Evolutionary conservation across 2,888 invertebrate species (phyloP), one percentile per base, ranked within the genome.

Genomic region (Tenthredo distinguenda): DNA sequence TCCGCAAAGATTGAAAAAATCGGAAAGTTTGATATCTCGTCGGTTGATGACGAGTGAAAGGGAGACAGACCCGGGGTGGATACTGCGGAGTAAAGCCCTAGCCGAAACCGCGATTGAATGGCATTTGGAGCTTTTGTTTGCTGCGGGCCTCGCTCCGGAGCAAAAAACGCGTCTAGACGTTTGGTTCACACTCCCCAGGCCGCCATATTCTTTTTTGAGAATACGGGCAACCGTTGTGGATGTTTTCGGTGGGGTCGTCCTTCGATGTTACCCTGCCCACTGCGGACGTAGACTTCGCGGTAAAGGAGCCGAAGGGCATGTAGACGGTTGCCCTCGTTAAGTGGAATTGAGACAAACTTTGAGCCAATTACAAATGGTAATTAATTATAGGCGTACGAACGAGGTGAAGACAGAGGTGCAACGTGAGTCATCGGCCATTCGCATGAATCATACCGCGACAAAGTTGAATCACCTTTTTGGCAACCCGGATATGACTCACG

Each of bases 161-260:
- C 85, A 88, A 89, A 89, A 90, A 90, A 89, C 89, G 87, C 86
- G 89, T 90, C 89, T 85, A 85, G 83, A 85, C 83, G 84, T 74
- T 81, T 40, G 81, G 81, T 81, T 81, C 81, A 81, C 81, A 81
- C 81, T 81, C 81, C 62, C 58, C 62, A 21, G n/a, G n/a, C 81
- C 62, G 58, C 81, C 81, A 81, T 81, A 34, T 81, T 62, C 81
- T 62, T 81, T 81, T 81, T 81, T 26, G 81, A 81, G 81, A 81
- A 81, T 81, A 81, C 81, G 62, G 37, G 81, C 37, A 81, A 40
- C 62, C 81, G 50, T 81, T 62, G 37, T 81, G 62, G 62, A 81
- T 81, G 81, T 81, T 81, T 81, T 81, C 81, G 62, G 34, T 40
- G 62, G 62, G 50, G 47, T 34, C 40, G 62, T 62, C 40, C 55